phyloP scores from a whole-genome alignment of 2,113 vertebrate species.

The Hepsetus odoe region DNA sequence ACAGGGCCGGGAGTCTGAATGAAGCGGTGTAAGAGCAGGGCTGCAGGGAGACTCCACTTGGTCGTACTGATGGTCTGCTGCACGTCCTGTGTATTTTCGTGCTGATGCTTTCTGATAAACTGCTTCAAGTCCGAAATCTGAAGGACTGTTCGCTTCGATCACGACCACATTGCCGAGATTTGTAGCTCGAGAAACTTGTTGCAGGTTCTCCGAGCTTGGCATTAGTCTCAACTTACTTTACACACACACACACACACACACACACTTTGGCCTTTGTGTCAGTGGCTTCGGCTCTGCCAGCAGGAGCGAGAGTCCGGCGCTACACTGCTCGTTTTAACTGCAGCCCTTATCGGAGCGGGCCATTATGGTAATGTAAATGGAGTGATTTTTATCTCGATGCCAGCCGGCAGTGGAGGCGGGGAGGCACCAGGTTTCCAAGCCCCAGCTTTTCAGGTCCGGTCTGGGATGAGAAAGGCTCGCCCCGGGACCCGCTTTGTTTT shows the following conservation, averaged over 20 bases:
- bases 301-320: constrained; percentile 12
- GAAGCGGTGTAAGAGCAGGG: too few species aligned
- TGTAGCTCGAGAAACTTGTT: neutral
- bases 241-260: neutral
- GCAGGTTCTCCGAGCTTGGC: neutral
- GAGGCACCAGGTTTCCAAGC: constrained; percentile 19
- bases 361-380: constrained; percentile 70
- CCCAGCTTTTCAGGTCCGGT: constrained; percentile 31
- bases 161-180: too few species aligned
- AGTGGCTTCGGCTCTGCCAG: constrained; percentile 10
- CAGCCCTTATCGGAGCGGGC: constrained; percentile 57
- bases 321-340: constrained; percentile 26
- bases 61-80: too few species aligned
- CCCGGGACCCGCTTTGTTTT: constrained; percentile 40
- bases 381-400: constrained; percentile 58
- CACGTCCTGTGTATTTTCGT: too few species aligned
- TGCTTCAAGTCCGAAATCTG: too few species aligned
- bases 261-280: constrained; percentile 19
- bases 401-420: constrained; percentile 52
- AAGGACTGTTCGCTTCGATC: too few species aligned
- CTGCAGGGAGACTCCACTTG: too few species aligned
- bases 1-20: too few species aligned
- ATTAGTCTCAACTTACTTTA: neutral
- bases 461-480: constrained; percentile 51
- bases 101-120: too few species aligned